Evolutionary conservation across 2,797 vertebrate genomes (phyloP).

Genomic region (Myotis myotis): DNA sequence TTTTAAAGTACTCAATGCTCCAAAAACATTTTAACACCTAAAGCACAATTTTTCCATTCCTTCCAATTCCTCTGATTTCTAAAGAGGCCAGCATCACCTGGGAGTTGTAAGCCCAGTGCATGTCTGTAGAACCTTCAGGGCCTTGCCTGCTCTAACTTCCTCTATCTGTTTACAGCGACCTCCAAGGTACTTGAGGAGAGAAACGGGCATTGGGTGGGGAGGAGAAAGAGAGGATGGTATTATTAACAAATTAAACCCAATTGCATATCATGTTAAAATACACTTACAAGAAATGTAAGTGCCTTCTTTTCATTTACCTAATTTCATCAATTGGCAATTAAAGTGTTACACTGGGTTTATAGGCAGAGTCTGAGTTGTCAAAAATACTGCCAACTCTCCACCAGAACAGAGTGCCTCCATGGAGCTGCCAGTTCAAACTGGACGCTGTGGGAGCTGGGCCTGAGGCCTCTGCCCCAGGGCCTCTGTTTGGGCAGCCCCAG

Average conservation of each 20-base stretch:
- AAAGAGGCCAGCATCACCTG: neutral
- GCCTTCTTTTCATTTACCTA: neutral
- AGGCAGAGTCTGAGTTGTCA: neutral
- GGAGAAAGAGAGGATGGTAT: neutral
- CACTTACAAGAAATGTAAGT: neutral
- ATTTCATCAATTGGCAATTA: neutral
- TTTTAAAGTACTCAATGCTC: slow-evolving; percentile 21
- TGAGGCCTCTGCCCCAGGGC: neutral
- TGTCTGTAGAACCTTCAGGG: neutral
- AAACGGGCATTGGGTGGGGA: neutral
- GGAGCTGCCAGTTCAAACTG: neutral
- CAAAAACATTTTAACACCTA: slow-evolving; percentile 14
- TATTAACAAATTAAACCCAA: neutral
- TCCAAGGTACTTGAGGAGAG: neutral
- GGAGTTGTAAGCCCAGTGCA: neutral
- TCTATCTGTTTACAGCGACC: neutral
- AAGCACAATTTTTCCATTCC: neutral
- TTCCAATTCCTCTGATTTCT: neutral
- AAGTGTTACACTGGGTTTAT: neutral
- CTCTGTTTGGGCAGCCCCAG: neutral
- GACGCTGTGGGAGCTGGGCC: neutral
- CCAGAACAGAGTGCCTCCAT: neutral
- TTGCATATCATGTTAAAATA: neutral
- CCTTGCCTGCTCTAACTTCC: neutral
- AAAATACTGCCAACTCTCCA: neutral